phyloP scores from a whole-genome alignment of 1,140 invertebrate genomes.

The Drosophila tani region DNA sequence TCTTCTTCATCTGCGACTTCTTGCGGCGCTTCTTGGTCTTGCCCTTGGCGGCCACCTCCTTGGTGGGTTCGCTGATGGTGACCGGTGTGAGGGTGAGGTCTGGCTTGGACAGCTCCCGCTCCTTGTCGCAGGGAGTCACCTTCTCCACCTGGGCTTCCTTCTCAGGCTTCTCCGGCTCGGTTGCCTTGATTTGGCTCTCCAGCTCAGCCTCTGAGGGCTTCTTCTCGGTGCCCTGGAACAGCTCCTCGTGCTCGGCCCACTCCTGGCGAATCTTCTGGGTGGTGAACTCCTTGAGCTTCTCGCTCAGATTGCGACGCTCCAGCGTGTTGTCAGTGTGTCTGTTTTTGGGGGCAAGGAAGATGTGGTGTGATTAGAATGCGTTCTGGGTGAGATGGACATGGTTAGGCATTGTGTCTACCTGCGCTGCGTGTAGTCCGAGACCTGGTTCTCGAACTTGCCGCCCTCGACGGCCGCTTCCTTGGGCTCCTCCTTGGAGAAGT shows the following conservation, averaged over 20 bases:
- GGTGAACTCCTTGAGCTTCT: conserved; percentile 78
- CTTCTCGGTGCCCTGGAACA: conserved; percentile 71
- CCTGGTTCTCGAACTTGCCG: conserved; percentile 86
- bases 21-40: conserved; percentile 91
- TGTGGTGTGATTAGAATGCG: background rate
- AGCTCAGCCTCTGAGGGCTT: conserved; percentile 53
- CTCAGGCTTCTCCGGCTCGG: conserved; percentile 3
- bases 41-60: conserved; percentile 84
- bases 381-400: background rate
- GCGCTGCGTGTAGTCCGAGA: conserved; percentile 88
- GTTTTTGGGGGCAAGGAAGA: too few species aligned
- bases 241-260: conserved; percentile 83
- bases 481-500: conserved; percentile 85
- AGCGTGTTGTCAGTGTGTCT: conserved; percentile 82
- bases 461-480: conserved; percentile 64
- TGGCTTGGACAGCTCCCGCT: conserved; percentile 12
- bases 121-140: conserved; percentile 7
- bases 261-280: conserved; percentile 84
- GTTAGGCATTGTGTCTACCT: conserved; percentile 80
- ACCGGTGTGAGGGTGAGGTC: conserved; percentile 60
- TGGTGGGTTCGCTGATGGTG: conserved; percentile 52
- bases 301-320: conserved; percentile 72
- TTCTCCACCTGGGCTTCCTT: conserved; percentile 22
- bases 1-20: conserved; percentile 92
- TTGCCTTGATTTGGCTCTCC: conserved; percentile 26